These are phyloP conservation scores for Edolisoma coerulescens DNA, from an alignment of 2,113 vertebrate species.

Conservation along the genomic window DNA sequence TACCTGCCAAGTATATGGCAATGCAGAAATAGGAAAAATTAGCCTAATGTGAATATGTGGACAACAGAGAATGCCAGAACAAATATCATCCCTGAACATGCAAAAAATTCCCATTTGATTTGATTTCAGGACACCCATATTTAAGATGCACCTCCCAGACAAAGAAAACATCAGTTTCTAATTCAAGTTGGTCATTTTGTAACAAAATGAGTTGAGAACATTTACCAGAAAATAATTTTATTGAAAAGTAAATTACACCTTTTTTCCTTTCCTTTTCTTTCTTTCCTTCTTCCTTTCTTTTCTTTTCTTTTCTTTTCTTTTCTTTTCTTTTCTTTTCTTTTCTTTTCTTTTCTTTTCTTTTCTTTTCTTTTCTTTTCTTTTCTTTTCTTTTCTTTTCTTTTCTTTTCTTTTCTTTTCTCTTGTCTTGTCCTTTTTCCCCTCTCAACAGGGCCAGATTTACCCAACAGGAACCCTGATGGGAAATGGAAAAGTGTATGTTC, in stretches of 20 bases:
- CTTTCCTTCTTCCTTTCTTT: too few species aligned
- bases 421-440: rapidly evolving
- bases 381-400: too few species aligned
- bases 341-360: rapidly evolving
- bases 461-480: neutral
- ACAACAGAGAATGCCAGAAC: slow-evolving; percentile 38
- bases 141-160: neutral
- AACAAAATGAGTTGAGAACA: neutral
- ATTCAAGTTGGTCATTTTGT: neutral
- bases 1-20: slow-evolving; percentile 38
- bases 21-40: slow-evolving; percentile 39
- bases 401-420: too few species aligned
- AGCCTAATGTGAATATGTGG: slow-evolving; percentile 6
- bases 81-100: slow-evolving; percentile 10
- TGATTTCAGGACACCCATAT: neutral
- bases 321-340: too few species aligned
- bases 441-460: neutral
- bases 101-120: neutral
- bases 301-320: too few species aligned
- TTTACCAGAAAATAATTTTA: neutral
- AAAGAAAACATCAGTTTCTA: neutral
- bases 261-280: neutral
- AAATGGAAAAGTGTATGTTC: neutral
- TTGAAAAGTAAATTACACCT: neutral
- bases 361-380: too few species aligned